A percentile compares a stretch with the other conserved stretches of the same genome.
Evolutionary conservation across 2,888 invertebrate species (phyloP).

Genomic region (Sesia apiformis): DNA sequence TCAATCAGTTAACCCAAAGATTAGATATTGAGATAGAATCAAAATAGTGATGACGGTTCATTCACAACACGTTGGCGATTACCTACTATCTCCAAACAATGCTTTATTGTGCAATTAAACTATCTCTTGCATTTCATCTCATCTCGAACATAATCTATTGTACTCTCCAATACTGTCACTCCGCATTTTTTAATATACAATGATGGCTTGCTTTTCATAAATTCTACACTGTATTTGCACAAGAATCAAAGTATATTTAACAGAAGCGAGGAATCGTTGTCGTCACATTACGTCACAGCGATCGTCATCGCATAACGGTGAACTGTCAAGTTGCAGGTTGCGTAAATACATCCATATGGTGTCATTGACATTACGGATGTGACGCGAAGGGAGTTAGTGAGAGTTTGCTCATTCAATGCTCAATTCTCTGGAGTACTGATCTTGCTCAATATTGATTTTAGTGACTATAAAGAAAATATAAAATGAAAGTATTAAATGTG

Average conservation of each 20-base stretch:
- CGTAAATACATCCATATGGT: constrained; percentile 57
- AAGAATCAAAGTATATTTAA: neutral
- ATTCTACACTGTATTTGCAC: neutral
- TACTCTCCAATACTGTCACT: constrained; percentile 13
- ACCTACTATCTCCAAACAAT: constrained; percentile 46
- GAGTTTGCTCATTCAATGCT: neutral
- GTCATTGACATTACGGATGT: constrained; percentile 67
- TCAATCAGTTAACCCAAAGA: constrained; percentile 30
- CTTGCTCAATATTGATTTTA: constrained; percentile 3
- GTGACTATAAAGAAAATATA: neutral
- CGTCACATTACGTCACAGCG: constrained; percentile 34
- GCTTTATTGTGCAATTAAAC: constrained; percentile 61
- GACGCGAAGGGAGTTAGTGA: constrained; percentile 33
- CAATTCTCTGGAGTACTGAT: constrained; percentile 2
- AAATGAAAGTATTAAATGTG: neutral
- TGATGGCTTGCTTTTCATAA: constrained; percentile 3
- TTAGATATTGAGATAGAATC: constrained; percentile 33
- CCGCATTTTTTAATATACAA: constrained; percentile 15
- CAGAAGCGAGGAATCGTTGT: constrained; percentile 5
- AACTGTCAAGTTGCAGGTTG: constrained; percentile 65
- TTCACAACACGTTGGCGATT: constrained; percentile 40
- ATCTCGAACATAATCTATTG: constrained; percentile 31
- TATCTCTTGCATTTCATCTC: constrained; percentile 61
- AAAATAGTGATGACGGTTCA: constrained; percentile 45
- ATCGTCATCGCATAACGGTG: constrained; percentile 38